phyloP scores from a whole-genome alignment of 1,140 invertebrate genomes.

The Campodea augens region DNA sequence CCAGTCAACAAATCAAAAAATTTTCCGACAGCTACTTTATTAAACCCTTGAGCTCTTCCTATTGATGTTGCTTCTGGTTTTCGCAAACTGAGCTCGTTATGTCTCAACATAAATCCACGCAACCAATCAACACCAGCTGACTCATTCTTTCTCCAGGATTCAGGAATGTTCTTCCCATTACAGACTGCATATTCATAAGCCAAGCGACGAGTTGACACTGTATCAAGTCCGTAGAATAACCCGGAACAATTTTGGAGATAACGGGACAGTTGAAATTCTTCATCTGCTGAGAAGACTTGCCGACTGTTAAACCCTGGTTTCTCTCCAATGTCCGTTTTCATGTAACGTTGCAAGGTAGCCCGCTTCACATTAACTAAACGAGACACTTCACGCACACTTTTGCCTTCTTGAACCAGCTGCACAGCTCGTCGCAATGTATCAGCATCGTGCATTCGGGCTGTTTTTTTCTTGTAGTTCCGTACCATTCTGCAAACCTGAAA shows the following conservation, averaged over 20 bases:
- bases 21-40: constrained; percentile 18
- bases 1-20: constrained; percentile 12
- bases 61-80: constrained; percentile 24
- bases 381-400: too few relatives aligned
- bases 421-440: too few relatives aligned
- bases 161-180: constrained; percentile 7
- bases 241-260: background rate
- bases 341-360: too few relatives aligned
- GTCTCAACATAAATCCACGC: constrained; percentile 21
- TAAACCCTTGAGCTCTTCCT: constrained; percentile 23
- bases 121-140: constrained; percentile 23
- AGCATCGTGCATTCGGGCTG: too few relatives aligned
- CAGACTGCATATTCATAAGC: constrained; percentile 11
- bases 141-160: constrained; percentile 11
- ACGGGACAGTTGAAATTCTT: background rate
- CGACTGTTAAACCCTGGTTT: too few relatives aligned
- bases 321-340: too few relatives aligned
- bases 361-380: too few relatives aligned
- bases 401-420: too few relatives aligned
- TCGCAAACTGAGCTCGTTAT: constrained; percentile 20
- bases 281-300: background rate
- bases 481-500: too few relatives aligned
- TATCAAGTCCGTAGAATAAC: background rate
- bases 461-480: too few relatives aligned
- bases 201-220: background rate